Evolutionary conservation across 2,113 vertebrate genomes (phyloP).

Genomic region (Turnix velox): DNA sequence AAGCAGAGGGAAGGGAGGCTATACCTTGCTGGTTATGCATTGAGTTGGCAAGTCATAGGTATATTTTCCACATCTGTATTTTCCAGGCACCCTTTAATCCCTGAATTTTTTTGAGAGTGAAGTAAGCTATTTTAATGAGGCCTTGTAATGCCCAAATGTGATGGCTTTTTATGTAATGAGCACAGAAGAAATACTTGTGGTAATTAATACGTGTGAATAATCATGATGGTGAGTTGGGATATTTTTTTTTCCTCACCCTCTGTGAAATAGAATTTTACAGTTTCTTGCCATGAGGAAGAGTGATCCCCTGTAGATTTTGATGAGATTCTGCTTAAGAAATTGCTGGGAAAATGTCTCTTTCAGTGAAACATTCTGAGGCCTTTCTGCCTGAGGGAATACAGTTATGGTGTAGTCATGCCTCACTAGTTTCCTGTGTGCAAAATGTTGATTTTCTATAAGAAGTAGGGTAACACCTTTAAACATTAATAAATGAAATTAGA

Average conservation of each 20-base stretch:
- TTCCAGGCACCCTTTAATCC: background rate
- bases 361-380: background rate
- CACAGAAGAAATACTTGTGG: background rate
- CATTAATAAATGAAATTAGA: background rate
- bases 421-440: background rate
- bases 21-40: background rate
- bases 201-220: background rate
- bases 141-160: fast-evolving
- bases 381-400: background rate
- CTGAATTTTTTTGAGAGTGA: background rate
- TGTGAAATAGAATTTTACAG: background rate
- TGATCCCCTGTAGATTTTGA: background rate
- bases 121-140: background rate
- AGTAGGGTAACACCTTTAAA: background rate
- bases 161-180: background rate
- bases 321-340: background rate
- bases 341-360: background rate
- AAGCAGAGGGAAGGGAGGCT: background rate
- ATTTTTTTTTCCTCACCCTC: fast-evolving
- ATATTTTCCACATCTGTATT: background rate
- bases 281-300: background rate
- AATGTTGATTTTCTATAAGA: background rate
- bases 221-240: background rate
- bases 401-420: background rate
- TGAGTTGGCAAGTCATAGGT: background rate